A percentile compares a stretch with the other conserved stretches of the same genome.
Conservation (phyloP, 1,140 invertebrate genomes). For the Bradynema listronoti region DNA sequence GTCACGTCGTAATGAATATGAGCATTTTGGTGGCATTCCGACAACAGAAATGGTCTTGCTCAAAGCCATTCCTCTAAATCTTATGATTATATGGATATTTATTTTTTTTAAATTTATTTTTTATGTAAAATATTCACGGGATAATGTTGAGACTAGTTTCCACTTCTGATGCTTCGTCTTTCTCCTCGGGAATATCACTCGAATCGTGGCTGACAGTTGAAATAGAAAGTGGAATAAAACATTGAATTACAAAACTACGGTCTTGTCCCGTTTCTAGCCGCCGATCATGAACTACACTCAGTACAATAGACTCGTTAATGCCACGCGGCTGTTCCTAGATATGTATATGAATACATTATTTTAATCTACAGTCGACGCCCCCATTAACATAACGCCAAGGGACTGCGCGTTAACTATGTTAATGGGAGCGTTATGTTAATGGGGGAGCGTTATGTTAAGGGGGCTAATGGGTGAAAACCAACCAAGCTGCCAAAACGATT, state of each 20-base stretch:
- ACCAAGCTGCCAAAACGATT: too few relatives aligned
- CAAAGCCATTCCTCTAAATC: constrained; percentile 23
- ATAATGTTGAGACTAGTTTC: constrained; percentile 19
- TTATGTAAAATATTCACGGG: background rate
- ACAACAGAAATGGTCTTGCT: constrained; percentile 40
- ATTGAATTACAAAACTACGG: constrained; percentile 28
- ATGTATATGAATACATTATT: too few relatives aligned
- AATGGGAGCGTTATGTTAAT: too few relatives aligned
- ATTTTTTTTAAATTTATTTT: too few relatives aligned
- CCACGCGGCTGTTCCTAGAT: constrained; percentile 25
- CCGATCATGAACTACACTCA: constrained; percentile 29
- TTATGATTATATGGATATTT: too few relatives aligned
- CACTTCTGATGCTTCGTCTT: constrained; percentile 11
- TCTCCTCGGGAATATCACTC: too few relatives aligned
- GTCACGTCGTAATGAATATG: constrained; percentile 38
- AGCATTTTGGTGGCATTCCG: constrained; percentile 27
- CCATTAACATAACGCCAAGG: too few relatives aligned
- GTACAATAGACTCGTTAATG: constrained; percentile 25
- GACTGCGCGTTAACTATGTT: too few relatives aligned
- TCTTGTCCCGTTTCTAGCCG: constrained; percentile 25
- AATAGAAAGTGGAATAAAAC: constrained; percentile 21
- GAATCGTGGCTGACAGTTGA: constrained; percentile 5
- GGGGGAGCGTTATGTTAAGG: too few relatives aligned
- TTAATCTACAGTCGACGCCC: too few relatives aligned
- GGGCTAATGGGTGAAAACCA: too few relatives aligned